phyloP scores from a whole-genome alignment of 2,113 vertebrate species.

The Oxyruncus cristatus region DNA sequence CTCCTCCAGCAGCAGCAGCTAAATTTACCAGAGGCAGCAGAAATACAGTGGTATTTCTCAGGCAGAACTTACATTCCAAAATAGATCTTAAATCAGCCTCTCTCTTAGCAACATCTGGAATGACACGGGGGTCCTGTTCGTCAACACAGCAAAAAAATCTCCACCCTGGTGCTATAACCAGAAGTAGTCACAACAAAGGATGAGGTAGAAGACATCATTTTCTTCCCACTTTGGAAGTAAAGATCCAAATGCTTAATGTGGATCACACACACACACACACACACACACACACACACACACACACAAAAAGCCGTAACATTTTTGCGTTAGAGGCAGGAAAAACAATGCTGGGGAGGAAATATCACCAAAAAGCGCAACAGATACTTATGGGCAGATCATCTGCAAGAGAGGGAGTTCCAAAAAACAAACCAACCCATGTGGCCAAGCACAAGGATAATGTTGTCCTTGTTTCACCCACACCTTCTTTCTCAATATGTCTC shows the following conservation, averaged over 20 bases:
- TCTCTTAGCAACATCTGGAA: neutral
- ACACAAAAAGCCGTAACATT: neutral
- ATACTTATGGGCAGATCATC: conserved; percentile 33
- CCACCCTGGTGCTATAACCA: neutral
- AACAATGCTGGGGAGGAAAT: conserved; percentile 13
- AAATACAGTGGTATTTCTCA: neutral
- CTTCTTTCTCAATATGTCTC: conserved; percentile 39
- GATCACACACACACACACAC: neutral
- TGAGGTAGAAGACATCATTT: neutral
- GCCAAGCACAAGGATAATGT: conserved; percentile 22
- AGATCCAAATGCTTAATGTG: neutral
- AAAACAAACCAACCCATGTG: conserved; percentile 30
- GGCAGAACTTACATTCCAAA: neutral
- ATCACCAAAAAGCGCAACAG: conserved; percentile 31
- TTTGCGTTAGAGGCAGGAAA: neutral
- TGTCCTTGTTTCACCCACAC: conserved; percentile 47
- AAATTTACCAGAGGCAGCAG: neutral
- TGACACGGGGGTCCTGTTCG: neutral
- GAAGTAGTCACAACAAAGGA: neutral
- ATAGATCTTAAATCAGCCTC: neutral
- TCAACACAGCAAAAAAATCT: neutral
- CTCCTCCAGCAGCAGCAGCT: neutral
- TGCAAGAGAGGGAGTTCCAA: conserved; percentile 7
- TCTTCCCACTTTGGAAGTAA: neutral
- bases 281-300: too few species aligned